Percentiles rank a stretch among this genome's conserved stretches.
Evolutionary conservation across 2,113 vertebrate genomes (phyloP).

Genomic region (Thalassoma bifasciatum): DNA sequence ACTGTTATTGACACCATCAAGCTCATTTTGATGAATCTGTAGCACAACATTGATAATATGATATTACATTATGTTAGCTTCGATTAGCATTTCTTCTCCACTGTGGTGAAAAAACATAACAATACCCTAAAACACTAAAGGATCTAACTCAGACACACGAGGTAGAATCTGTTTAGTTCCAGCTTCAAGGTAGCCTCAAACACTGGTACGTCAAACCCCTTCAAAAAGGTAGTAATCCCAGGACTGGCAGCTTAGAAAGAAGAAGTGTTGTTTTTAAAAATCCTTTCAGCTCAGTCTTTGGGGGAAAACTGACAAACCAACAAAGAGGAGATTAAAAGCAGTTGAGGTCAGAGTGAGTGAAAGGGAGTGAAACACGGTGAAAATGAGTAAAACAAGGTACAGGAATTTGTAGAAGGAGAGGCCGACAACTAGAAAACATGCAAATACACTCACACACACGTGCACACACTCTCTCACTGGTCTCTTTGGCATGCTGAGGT

Average conservation of each 20-base stretch:
- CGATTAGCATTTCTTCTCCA: too few relatives aligned
- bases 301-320: not conserved
- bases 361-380: not conserved
- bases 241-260: not conserved
- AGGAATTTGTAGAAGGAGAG: conserved; percentile 9
- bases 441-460: not conserved
- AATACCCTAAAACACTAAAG: too few relatives aligned
- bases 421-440: not conserved
- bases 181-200: too few relatives aligned
- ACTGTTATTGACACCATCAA: too few relatives aligned
- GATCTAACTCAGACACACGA: too few relatives aligned
- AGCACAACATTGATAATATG: too few relatives aligned
- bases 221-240: not conserved
- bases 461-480: conserved; percentile 5
- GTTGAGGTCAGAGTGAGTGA: too few relatives aligned
- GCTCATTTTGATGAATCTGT: too few relatives aligned
- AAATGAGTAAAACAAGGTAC: not conserved
- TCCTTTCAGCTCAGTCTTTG: not conserved
- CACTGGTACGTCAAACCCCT: not conserved
- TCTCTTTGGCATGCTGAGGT: conserved; percentile 35
- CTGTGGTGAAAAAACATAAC: too few relatives aligned
- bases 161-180: too few relatives aligned
- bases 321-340: not conserved
- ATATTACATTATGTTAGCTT: too few relatives aligned
- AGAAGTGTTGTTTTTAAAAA: not conserved